Base-by-base conservation (phyloP, 2,888 invertebrate genomes). In the Carterocephalus palaemon region DNA sequence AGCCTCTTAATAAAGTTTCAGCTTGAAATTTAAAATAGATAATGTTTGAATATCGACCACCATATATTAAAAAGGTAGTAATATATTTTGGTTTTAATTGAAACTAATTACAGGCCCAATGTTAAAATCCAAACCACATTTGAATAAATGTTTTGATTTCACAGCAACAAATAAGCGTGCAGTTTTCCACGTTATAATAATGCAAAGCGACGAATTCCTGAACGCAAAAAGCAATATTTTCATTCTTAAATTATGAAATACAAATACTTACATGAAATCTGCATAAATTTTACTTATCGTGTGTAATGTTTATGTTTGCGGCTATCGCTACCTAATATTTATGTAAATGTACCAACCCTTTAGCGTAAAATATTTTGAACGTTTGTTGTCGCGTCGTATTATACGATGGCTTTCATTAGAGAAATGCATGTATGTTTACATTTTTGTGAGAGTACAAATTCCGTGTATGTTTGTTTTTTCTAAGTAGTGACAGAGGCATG, bases 211-310 rank as follows among this genome's bases (percentile, higher is more conserved):
- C 50, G 54, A 52, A 54, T 53, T 51, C 48, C 52, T 45, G 48
- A 45, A 52, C 53, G 47, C 52, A 51, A 56, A 53, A 56, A 33
- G 48, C 51, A 51, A 51, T 49, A 54, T 54, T 57, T 56, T 53
- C 56, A 50, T 57, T 57, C 56, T 59, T 61, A 64, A 63, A 60
- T 66, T 61, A 62, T 66, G 56, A 64, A 73, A 67, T 63, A 67
- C 65, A 69, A 59, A 60, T 61, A 62, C 69, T 60, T 64, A 66
- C 66, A 69, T 63, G 67, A 67, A 70, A 68, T 74, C 65, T 68
- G 68, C 73, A 80, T 80, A 79, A 79, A 80, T 79, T 75, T 64
- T 56, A 70, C 70, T 78, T 80, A 82, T 81, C 82, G 78, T 72
- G 76, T 74, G 68, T 70, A 67, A 73, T 75, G 72, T 81, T 82